Evolutionary conservation across 2,888 invertebrate genomes (phyloP), one percentile per base, ranked within the genome.

Genomic region (Antitype chi): DNA sequence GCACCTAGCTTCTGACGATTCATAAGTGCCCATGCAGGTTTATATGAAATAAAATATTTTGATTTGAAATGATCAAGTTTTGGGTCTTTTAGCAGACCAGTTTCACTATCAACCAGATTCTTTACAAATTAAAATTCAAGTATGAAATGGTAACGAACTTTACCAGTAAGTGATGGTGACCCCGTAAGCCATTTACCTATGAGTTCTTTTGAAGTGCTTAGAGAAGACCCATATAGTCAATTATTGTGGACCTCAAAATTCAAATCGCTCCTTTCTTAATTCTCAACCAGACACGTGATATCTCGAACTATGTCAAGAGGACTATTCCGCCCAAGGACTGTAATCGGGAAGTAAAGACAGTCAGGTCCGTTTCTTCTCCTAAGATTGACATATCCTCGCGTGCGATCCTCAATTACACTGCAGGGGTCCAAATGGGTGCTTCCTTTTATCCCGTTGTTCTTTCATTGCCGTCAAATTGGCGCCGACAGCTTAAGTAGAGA

Each of bases 381-480:
- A 85, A 91, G 92, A 92, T 92, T 92, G 92, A 90, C 92, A 81
- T 90, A 87, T 92, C 92, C 92, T 92, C 87, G 89, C 91, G 89
- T 85, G 90, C 85, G 84, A 69, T 32, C 70, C 75, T 72, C 85
- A 78, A 85, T 87, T 87, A 83, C 80, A 81, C 78, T 81, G 70
- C 70, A 80, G 88, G 90, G 88, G 88, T 88, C 87, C 92, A 91
- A 92, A 90, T 92, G 91, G 92, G 92, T 92, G 92, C 92, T 92
- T 92, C 92, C 92, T 91, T 67, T 83, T 70, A 67, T 60, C 32
- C 63, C 63, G 84, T 79, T 84, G 85, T 80, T 84, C 85, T 80
- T 82, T 81, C 85, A 87, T 82, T 81, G 84, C 15, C 49, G 23
- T 57, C 71, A 77, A 88, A 88, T 87, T 86, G 86, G 79, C 70